phyloP scores from a whole-genome alignment of 2,888 invertebrate species.

The Serripes groenlandicus region DNA sequence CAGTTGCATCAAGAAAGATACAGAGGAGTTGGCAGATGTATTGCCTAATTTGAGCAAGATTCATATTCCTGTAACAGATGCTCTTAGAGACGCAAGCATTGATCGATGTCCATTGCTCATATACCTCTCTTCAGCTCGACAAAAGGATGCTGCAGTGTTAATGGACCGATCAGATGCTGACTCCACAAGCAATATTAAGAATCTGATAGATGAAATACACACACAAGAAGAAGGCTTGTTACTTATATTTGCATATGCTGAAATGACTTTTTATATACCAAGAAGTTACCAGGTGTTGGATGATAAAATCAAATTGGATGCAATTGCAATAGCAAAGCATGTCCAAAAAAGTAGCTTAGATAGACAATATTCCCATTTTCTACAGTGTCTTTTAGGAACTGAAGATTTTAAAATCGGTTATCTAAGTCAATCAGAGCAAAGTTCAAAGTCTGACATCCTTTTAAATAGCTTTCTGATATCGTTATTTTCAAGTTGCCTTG shows the following conservation, averaged over 20 bases:
- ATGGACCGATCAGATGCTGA: background rate
- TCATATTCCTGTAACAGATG: constrained; percentile 2
- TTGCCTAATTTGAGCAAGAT: constrained; percentile 13
- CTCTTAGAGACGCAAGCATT: background rate
- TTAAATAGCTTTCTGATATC: constrained; percentile 25
- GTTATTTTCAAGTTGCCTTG: background rate
- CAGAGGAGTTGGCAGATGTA: background rate
- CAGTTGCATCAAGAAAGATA: background rate
- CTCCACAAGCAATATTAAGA: background rate
- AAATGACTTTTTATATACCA: constrained; percentile 40
- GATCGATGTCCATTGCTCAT: constrained; percentile 26
- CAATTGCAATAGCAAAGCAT: constrained; percentile 7
- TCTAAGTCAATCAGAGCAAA: constrained; percentile 28
- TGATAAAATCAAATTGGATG: constrained; percentile 21
- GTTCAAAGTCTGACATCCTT: constrained; percentile 17
- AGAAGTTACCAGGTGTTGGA: constrained; percentile 13
- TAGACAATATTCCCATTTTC: background rate
- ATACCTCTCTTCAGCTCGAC: background rate
- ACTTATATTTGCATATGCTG: constrained; percentile 7
- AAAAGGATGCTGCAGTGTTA: background rate
- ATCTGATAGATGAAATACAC: background rate
- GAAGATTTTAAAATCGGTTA: constrained; percentile 29
- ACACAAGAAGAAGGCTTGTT: background rate
- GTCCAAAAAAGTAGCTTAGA: background rate
- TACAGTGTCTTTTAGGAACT: constrained; percentile 41